Evolutionary conservation across 2,797 vertebrate genomes (phyloP).

Genomic region (Sebastes nivosus): DNA sequence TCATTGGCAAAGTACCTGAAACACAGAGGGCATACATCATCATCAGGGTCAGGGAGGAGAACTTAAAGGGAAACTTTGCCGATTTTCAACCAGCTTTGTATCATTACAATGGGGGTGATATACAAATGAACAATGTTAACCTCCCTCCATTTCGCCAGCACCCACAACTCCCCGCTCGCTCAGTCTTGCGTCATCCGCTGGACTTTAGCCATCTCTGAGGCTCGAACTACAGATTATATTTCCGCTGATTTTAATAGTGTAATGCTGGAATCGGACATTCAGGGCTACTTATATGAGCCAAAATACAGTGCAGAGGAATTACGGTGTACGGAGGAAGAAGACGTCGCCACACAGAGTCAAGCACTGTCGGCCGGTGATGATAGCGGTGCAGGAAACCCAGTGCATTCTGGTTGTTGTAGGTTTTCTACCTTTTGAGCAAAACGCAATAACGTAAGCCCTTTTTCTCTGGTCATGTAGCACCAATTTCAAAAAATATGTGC

Average conservation of each 20-base stretch:
- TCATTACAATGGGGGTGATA: background rate
- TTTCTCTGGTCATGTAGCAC: background rate
- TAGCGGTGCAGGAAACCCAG: too few relatives aligned
- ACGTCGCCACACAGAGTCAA: background rate
- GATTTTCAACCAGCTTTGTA: background rate
- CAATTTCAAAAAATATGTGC: background rate
- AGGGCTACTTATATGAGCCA: background rate
- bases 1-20: conserved; percentile 94
- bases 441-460: background rate
- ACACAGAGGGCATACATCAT: background rate
- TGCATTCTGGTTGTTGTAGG: background rate
- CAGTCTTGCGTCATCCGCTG: too few relatives aligned
- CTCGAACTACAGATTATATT: too few relatives aligned
- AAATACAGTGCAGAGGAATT: background rate
- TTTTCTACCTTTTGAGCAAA: background rate
- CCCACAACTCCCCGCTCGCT: too few relatives aligned
- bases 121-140: too few relatives aligned
- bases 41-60: background rate
- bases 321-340: background rate
- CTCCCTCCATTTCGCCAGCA: too few relatives aligned
- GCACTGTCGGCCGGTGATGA: too few relatives aligned
- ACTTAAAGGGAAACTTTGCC: background rate
- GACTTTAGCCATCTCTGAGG: too few relatives aligned
- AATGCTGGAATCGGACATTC: background rate
- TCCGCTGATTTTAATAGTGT: background rate